Percentiles rank a stretch among this genome's conserved stretches.
phyloP scores from a whole-genome alignment of 2,113 vertebrate genomes.

The Mirza zaza region DNA sequence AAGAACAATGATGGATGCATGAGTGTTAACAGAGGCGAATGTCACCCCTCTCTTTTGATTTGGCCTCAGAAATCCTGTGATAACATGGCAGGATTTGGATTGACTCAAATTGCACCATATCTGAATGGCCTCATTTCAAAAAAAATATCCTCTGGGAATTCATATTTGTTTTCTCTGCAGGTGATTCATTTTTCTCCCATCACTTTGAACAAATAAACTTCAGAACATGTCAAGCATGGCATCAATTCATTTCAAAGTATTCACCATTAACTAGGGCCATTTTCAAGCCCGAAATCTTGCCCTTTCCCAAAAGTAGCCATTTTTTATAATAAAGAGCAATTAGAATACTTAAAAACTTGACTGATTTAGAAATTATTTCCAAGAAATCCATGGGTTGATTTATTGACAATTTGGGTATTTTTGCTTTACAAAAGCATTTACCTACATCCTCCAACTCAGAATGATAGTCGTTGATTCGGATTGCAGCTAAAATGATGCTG shows the following conservation, averaged over 20 bases:
- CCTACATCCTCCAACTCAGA: not conserved
- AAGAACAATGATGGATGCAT: not conserved
- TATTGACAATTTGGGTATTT: not conserved
- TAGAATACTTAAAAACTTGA: not conserved
- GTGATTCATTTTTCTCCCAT: conserved; percentile 21
- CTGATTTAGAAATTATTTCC: conserved; percentile 1
- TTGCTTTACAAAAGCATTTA: not conserved
- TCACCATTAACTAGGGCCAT: not conserved
- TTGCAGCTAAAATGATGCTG: not conserved
- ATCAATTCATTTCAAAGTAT: not conserved
- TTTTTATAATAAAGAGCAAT: not conserved
- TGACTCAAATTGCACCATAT: not conserved
- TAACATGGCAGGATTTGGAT: not conserved
- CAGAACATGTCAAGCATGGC: not conserved
- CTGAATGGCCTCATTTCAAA: not conserved
- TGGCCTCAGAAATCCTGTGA: not conserved
- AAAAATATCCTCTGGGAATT: not conserved
- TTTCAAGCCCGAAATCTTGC: not conserved
- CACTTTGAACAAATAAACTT: not conserved
- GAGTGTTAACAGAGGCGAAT: not conserved
- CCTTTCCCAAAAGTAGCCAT: not conserved
- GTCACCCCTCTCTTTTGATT: not conserved
- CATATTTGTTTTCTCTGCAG: not conserved
- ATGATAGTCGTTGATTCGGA: not conserved
- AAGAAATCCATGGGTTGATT: not conserved